These are phyloP conservation scores for Psittacula cyanocephala DNA, from an alignment of 2,113 vertebrate species.

Conservation along the genomic window DNA sequence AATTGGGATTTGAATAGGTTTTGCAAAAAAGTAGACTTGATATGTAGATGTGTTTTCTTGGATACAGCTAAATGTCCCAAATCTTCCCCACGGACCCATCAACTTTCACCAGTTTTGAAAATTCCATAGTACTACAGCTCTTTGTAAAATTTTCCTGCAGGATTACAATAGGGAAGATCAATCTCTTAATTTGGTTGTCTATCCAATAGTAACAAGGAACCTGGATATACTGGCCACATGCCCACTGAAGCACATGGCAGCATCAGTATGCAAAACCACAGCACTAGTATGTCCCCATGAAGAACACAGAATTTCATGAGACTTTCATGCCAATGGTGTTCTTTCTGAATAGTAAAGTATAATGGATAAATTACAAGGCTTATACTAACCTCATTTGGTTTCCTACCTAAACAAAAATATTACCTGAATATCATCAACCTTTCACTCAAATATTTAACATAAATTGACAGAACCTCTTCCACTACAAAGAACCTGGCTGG, in stretches of 20 bases:
- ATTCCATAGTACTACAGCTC: background rate
- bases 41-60: background rate
- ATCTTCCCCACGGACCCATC: background rate
- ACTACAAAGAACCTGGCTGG: accelerated
- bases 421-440: background rate
- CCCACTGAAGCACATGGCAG: background rate
- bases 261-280: background rate
- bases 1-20: background rate
- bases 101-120: background rate
- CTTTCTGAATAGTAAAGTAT: background rate
- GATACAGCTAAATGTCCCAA: background rate
- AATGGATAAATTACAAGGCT: background rate
- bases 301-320: background rate
- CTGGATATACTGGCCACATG: background rate
- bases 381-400: background rate
- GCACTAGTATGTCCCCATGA: background rate
- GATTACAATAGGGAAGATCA: background rate
- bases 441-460: background rate
- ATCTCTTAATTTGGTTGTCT: background rate
- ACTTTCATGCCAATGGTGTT: background rate
- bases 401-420: background rate
- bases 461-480: background rate
- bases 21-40: background rate
- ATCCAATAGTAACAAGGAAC: background rate
- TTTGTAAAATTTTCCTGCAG: background rate